Base-by-base conservation (phyloP, 2,888 invertebrate genomes). In the Pammene aurita region DNA sequence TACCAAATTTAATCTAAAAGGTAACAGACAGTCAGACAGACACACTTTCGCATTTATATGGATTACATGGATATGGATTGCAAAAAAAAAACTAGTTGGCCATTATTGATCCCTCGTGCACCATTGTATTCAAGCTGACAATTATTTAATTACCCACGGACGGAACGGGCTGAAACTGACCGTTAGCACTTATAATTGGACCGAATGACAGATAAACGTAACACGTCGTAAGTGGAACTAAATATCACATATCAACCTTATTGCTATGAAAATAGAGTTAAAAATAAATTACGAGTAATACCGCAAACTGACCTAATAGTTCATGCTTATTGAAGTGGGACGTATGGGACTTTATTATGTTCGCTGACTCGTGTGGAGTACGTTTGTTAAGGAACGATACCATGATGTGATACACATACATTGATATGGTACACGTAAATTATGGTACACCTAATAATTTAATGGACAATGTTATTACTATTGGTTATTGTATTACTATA, bases 261-360 rank as follows among this genome's bases (percentile, higher is more conserved):
- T 46, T 26, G 14, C 13, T 18, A 44, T 44, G 14, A 0, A n/a
- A 50, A 44, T 58, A 69, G 5, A 55, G 64, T 69, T 65, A 46
- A 55, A 60, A 42, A 35, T 41, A n/a, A 34, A 14, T 34, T 7
- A 14, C 9, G 5, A 7, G 5, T 50, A 50, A 11, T 42, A 57
- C 68, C 54, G 48, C 60, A 69, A 60, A 38, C 34, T 18, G 64
- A 69, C 64, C 58, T 14, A 58, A 46, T 58, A 58, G 58, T 64
- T 44, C 58, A 60, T 55, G 64, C 60, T 52, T 65, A 65, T 69
- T 48, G 54, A 65, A 60, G 54, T 54, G 58, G 58, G 54, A 64
- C 69, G 46, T 60, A 69, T 65, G 69, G 69, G 60, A 69, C 65
- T 69, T 65, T 52, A 60, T 41, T 35, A 54, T 52, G 58, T 46